These are phyloP conservation scores for Gallinago nigripennis DNA, from an alignment of 2,797 vertebrate genomes.

Conservation along the genomic window DNA sequence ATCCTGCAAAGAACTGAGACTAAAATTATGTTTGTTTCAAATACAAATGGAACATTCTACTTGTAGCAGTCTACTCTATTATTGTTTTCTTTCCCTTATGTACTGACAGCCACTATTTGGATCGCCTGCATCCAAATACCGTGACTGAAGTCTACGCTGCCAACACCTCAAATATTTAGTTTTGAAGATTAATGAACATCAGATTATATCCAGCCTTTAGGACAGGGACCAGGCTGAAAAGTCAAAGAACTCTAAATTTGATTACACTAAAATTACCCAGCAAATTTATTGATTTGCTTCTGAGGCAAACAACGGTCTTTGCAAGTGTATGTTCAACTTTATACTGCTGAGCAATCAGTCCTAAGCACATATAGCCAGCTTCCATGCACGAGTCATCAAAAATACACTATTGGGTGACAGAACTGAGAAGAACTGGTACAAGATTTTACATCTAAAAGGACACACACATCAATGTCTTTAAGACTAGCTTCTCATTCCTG, in stretches of 20 bases:
- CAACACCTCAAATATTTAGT: slow-evolving; percentile 25
- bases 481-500: background rate
- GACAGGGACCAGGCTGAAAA: slow-evolving; percentile 44
- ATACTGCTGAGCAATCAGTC: slow-evolving; percentile 22
- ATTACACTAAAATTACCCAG: slow-evolving; percentile 47
- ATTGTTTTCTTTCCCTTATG: background rate
- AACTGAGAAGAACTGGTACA: background rate
- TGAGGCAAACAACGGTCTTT: slow-evolving; percentile 46
- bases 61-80: background rate
- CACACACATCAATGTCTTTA: background rate
- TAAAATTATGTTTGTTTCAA: background rate
- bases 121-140: slow-evolving; percentile 13
- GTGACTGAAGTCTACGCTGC: background rate
- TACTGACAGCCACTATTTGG: background rate
- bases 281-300: slow-evolving; percentile 45
- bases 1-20: background rate
- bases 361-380: background rate
- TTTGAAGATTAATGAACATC: slow-evolving; percentile 48
- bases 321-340: slow-evolving; percentile 40
- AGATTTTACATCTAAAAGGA: background rate
- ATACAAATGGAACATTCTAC: no score
- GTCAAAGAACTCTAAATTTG: slow-evolving; percentile 57
- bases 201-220: slow-evolving; percentile 50
- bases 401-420: background rate
- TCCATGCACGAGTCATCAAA: background rate